phyloP scores from a whole-genome alignment of 2,113 vertebrate genomes.

The Apeltes quadracus region DNA sequence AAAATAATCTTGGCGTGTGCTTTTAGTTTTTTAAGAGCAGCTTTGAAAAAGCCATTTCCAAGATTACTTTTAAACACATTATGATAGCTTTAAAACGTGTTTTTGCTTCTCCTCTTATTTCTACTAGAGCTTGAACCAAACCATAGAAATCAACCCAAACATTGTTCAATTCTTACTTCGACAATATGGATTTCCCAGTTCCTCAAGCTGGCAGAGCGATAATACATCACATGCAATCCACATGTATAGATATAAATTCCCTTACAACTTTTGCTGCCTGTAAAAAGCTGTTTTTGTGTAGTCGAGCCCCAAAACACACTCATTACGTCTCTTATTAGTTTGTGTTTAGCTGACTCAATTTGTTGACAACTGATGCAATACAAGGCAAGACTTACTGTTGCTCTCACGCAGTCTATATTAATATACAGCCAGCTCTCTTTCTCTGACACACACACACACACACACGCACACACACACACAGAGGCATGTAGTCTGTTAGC shows the following conservation, averaged over 20 bases:
- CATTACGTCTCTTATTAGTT: slow-evolving; percentile 45
- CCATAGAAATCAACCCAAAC: background rate
- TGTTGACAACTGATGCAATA: slow-evolving; percentile 70
- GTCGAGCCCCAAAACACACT: slow-evolving; percentile 38
- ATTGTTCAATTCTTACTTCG: too few relatives aligned
- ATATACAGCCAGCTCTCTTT: slow-evolving; percentile 25
- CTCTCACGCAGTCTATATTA: slow-evolving; percentile 45
- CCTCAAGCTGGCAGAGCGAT: background rate
- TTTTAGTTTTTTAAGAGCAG: background rate
- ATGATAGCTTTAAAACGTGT: background rate
- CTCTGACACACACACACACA: slow-evolving; percentile 7
- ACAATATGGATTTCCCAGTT: too few relatives aligned
- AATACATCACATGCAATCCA: background rate
- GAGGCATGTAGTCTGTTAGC: background rate
- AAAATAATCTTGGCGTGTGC: background rate
- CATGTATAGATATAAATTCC: background rate
- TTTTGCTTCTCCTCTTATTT: too few relatives aligned
- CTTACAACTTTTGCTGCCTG: background rate
- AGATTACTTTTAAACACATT: background rate
- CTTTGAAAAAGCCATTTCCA: background rate
- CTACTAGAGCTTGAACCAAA: background rate
- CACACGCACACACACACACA: slow-evolving; percentile 9
- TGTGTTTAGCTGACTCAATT: slow-evolving; percentile 58
- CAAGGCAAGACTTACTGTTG: slow-evolving; percentile 48
- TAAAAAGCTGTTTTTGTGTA: slow-evolving; percentile 29